Conservation (phyloP, 2,888 invertebrate genomes). For the Trisateles emortualis region DNA sequence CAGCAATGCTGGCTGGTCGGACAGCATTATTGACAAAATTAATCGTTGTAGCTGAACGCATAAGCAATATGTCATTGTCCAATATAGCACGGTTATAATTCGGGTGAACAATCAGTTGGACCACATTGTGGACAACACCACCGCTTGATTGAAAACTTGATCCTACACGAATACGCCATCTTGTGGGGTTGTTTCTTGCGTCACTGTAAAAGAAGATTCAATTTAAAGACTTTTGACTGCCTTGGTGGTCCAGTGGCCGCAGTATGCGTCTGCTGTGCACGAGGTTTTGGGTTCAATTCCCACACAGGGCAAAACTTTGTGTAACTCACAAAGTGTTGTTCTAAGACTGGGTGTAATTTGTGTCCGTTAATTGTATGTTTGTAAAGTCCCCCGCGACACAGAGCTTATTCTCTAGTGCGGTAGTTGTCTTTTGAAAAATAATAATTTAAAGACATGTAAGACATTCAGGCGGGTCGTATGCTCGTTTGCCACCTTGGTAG, state of each 20-base stretch:
- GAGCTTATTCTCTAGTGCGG: too few relatives aligned
- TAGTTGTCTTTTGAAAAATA: too few relatives aligned
- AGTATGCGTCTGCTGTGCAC: too few relatives aligned
- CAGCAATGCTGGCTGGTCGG: slow-evolving; percentile 44
- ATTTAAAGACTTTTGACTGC: background rate
- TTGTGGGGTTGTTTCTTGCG: slow-evolving; percentile 10
- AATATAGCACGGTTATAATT: slow-evolving; percentile 29
- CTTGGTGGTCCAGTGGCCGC: too few relatives aligned
- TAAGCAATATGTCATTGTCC: slow-evolving; percentile 51
- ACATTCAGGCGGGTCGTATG: too few relatives aligned
- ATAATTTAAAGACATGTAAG: background rate
- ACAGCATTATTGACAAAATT: slow-evolving; percentile 7
- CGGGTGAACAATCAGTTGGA: slow-evolving; percentile 36
- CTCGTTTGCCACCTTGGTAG: too few relatives aligned
- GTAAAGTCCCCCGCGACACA: too few relatives aligned
- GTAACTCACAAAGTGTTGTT: too few relatives aligned
- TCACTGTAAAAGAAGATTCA: slow-evolving; percentile 34
- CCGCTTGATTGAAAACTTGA: slow-evolving; percentile 50
- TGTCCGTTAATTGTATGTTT: too few relatives aligned
- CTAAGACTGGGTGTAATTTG: too few relatives aligned
- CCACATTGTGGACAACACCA: slow-evolving; percentile 40
- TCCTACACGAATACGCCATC: slow-evolving; percentile 52
- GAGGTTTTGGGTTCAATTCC: too few relatives aligned
- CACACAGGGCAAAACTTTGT: too few relatives aligned
- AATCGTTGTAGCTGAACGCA: slow-evolving; percentile 29